A percentile compares a stretch with the other conserved stretches of the same genome.
Evolutionary conservation across 2,113 vertebrate genomes (phyloP).

Genomic region (Spea bombifrons): DNA sequence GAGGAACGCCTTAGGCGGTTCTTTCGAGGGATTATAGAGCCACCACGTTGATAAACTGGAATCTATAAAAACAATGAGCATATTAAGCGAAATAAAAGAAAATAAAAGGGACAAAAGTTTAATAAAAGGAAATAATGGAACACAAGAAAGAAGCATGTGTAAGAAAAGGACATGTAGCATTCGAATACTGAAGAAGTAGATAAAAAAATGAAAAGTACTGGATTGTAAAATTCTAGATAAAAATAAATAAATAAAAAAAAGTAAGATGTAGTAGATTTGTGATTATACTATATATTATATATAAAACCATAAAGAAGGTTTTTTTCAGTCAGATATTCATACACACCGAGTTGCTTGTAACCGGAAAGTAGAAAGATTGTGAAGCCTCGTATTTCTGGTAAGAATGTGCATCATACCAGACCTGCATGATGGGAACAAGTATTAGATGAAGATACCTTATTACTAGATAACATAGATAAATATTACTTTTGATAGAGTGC

Average conservation of each 20-base stretch:
- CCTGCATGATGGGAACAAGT: slow-evolving; percentile 56
- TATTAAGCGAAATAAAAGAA: background rate
- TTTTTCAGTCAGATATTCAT: background rate
- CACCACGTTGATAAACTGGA: slow-evolving; percentile 84
- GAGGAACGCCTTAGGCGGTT: slow-evolving; percentile 78
- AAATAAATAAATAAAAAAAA: background rate
- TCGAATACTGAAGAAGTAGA: background rate
- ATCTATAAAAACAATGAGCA: slow-evolving; percentile 61
- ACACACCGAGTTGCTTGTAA: slow-evolving; percentile 73
- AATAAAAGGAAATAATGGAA: background rate
- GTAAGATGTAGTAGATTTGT: no score
- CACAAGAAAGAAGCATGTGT: background rate
- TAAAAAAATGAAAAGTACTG: no score
- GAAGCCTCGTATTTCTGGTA: slow-evolving; percentile 79
- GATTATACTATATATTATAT: background rate
- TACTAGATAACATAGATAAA: no score
- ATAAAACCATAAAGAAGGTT: background rate
- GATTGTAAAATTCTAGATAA: no score
- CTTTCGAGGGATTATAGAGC: slow-evolving; percentile 81
- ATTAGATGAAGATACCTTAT: no score
- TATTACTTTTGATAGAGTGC: no score
- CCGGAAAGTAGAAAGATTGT: slow-evolving; percentile 79
- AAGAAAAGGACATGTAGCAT: background rate
- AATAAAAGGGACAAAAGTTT: background rate
- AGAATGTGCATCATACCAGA: slow-evolving; percentile 82